phyloP scores from a whole-genome alignment of 2,113 vertebrate species.

The Sturnira hondurensis region DNA sequence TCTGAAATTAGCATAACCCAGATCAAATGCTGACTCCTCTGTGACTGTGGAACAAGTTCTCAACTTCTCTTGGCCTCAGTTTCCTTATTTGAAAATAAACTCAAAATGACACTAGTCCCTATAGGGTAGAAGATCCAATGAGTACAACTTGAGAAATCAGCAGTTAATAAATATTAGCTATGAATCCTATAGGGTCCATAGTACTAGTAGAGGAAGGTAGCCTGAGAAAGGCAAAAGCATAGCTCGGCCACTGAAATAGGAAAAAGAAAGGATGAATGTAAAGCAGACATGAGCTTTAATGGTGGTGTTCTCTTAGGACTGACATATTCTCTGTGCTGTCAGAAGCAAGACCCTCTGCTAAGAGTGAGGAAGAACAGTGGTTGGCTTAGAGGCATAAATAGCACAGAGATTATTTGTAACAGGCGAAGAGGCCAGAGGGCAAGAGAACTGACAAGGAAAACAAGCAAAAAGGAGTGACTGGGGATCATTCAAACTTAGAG shows the following conservation, averaged over 20 bases:
- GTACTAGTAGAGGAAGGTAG: not conserved
- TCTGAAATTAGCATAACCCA: not conserved
- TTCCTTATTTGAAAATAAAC: not conserved
- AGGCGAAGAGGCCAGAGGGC: not conserved
- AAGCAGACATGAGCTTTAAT: not conserved
- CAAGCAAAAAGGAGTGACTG: not conserved
- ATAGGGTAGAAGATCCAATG: not conserved
- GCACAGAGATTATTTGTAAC: not conserved
- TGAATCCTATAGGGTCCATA: not conserved
- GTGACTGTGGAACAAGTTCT: not conserved
- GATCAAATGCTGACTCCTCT: not conserved
- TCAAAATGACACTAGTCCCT: not conserved
- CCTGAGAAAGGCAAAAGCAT: not conserved
- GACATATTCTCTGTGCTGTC: not conserved
- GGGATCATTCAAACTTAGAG: not conserved
- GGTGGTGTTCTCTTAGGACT: not conserved
- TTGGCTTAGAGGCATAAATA: not conserved
- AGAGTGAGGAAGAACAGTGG: not conserved
- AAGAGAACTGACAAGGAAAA: not conserved
- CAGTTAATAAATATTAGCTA: not conserved
- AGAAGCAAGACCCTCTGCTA: not conserved
- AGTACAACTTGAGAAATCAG: not conserved
- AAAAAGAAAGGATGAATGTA: not conserved
- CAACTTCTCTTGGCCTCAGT: not conserved
- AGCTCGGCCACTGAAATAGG: not conserved